These are phyloP conservation scores for Drosophila ambigua DNA, from an alignment of 1,140 invertebrate species.

Conservation along the genomic window DNA sequence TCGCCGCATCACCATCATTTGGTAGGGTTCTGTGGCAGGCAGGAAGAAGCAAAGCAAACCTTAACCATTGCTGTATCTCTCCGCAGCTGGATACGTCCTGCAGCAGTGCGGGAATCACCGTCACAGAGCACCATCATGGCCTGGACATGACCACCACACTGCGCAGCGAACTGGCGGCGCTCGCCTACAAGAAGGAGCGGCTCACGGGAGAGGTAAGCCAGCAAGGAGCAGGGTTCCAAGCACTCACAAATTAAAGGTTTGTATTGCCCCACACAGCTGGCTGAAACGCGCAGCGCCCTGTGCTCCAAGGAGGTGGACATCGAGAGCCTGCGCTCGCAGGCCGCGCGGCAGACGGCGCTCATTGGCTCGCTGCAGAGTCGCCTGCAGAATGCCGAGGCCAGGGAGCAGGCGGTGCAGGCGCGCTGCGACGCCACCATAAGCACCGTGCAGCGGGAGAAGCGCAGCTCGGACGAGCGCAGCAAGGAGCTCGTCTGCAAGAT, in stretches of 20 bases:
- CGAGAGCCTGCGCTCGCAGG: conserved; percentile 88
- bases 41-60: too few relatives aligned
- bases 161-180: conserved; percentile 90
- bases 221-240: background rate
- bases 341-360: conserved; percentile 91
- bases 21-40: conserved; percentile 33
- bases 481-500: conserved; percentile 91
- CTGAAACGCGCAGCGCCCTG: conserved; percentile 62
- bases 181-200: conserved; percentile 92
- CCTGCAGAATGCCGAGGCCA: conserved; percentile 91
- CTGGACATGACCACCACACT: conserved; percentile 89
- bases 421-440: conserved; percentile 89
- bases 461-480: conserved; percentile 89
- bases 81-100: conserved; percentile 67
- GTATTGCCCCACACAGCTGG: conserved; percentile 33
- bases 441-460: conserved; percentile 89
- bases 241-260: background rate
- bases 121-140: conserved; percentile 68
- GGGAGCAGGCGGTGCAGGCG: conserved; percentile 88
- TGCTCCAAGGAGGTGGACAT: conserved; percentile 73
- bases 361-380: conserved; percentile 91
- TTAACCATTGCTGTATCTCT: background rate
- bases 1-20: conserved; percentile 82
- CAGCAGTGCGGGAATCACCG: conserved; percentile 53
- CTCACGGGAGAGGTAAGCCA: conserved; percentile 88